phyloP scores from a whole-genome alignment of 2,797 vertebrate genomes.

The Microctenopoma stevenorrisi region DNA sequence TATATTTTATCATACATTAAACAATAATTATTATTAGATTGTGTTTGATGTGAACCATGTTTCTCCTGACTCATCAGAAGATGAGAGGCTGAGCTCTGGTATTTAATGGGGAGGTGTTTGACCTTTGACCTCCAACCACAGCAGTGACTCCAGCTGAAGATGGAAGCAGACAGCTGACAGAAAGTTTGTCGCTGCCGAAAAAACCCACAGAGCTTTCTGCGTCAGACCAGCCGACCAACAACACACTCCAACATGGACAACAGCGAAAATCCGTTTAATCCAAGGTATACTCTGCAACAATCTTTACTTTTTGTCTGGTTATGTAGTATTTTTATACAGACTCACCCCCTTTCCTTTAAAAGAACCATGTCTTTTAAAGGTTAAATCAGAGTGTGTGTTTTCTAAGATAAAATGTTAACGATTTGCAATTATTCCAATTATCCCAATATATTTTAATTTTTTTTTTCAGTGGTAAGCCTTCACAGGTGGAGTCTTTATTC shows the following conservation, averaged over 20 bases:
- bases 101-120: constrained; percentile 27
- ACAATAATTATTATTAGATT: too few species aligned
- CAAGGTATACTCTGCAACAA: constrained; percentile 37
- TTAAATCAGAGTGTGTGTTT: neutral
- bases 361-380: neutral
- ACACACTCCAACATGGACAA: constrained; percentile 44
- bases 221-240: neutral
- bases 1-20: too few species aligned
- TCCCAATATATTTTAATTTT: too few species aligned
- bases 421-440: too few species aligned
- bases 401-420: too few species aligned
- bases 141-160: constrained; percentile 28
- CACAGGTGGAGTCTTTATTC: too few species aligned
- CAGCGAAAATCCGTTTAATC: constrained; percentile 27
- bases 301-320: neutral
- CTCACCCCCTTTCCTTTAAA: neutral
- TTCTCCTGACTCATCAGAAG: too few species aligned
- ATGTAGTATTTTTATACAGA: neutral
- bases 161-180: constrained; percentile 61
- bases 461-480: too few species aligned
- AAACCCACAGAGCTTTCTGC: neutral
- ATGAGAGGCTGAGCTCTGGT: neutral
- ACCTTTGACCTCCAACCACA: constrained; percentile 53
- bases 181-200: constrained; percentile 10
- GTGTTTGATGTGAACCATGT: too few species aligned